These are phyloP conservation scores for Calycopis cecrops DNA, from an alignment of 1,140 invertebrate genomes.

Conservation along the genomic window DNA sequence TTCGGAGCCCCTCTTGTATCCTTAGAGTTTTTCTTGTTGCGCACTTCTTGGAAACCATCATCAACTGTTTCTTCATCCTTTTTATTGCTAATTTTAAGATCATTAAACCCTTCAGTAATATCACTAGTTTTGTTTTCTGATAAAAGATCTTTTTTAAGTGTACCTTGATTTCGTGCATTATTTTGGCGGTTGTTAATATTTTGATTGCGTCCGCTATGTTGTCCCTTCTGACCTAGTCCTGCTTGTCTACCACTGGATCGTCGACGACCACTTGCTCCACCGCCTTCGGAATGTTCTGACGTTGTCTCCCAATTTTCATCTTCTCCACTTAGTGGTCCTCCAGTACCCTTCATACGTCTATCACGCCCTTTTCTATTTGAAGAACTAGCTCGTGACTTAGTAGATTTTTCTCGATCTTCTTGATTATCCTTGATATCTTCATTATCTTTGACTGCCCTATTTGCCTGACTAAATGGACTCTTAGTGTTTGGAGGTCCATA, in stretches of 20 bases:
- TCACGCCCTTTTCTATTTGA: conserved; percentile 77
- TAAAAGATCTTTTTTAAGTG: conserved; percentile 44
- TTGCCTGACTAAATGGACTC: conserved; percentile 81
- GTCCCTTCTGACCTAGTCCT: conserved; percentile 41
- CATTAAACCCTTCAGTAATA: conserved; percentile 57
- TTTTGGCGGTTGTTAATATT: conserved; percentile 48
- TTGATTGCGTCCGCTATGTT: conserved; percentile 43
- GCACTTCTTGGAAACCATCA: conserved; percentile 92
- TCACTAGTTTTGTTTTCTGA: conserved; percentile 52
- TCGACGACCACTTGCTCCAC: conserved; percentile 41
- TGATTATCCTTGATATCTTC: conserved; percentile 66
- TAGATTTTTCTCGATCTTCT: conserved; percentile 65
- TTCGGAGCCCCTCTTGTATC: conserved; percentile 70
- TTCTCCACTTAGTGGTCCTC: conserved; percentile 69
- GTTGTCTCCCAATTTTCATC: conserved; percentile 83
- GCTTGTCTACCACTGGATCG: conserved; percentile 70
- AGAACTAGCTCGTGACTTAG: conserved; percentile 83
- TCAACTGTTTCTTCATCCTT: conserved; percentile 72
- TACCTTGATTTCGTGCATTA: conserved; percentile 40
- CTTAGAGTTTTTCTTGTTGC: conserved; percentile 86
- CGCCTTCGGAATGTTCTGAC: conserved; percentile 82
- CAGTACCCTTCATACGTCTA: conserved; percentile 78
- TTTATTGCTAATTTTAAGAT: conserved; percentile 58
- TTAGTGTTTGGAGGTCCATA: conserved; percentile 86
- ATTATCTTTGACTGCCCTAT: conserved; percentile 68